These are phyloP conservation scores for Gallinago jamesoni DNA, from an alignment of 2,113 vertebrate species.

Conservation along the genomic window DNA sequence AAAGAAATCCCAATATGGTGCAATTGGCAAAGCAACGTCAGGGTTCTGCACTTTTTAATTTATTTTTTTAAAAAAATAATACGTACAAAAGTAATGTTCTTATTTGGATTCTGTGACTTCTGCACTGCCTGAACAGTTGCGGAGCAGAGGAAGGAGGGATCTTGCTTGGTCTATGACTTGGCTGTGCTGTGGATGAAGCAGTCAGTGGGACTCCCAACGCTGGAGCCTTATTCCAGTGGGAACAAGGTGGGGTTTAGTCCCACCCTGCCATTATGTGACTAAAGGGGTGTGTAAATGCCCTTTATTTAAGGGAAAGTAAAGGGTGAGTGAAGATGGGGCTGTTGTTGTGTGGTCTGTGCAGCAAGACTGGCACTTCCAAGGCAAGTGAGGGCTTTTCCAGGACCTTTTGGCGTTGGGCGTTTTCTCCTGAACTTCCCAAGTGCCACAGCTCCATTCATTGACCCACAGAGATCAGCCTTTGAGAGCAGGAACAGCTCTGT, in stretches of 20 bases:
- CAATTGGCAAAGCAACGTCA: not conserved
- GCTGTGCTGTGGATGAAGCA: not conserved
- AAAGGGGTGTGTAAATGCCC: not conserved
- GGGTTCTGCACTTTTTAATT: not conserved
- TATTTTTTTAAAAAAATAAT: too few species aligned
- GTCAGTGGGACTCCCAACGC: not conserved
- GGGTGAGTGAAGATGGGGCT: not conserved
- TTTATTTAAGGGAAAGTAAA: not conserved
- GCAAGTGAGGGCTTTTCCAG: not conserved
- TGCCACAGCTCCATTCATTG: conserved; percentile 21
- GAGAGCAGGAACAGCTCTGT: conserved; percentile 76
- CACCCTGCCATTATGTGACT: not conserved
- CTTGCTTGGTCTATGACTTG: not conserved
- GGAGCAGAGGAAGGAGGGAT: not conserved
- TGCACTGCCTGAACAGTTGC: not conserved
- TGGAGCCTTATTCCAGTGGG: too few species aligned
- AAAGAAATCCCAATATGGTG: not conserved
- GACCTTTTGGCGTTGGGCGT: not conserved
- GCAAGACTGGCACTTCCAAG: not conserved
- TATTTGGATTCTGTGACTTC: not conserved
- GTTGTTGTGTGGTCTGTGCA: not conserved
- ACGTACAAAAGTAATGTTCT: not conserved
- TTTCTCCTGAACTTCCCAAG: not conserved
- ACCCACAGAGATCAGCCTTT: conserved; percentile 69
- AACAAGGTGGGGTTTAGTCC: not conserved